A percentile compares a stretch with the other conserved stretches of the same genome.
Evolutionary conservation across 1,140 invertebrate genomes (phyloP).

Genomic region (Aradophagus sp.): DNA sequence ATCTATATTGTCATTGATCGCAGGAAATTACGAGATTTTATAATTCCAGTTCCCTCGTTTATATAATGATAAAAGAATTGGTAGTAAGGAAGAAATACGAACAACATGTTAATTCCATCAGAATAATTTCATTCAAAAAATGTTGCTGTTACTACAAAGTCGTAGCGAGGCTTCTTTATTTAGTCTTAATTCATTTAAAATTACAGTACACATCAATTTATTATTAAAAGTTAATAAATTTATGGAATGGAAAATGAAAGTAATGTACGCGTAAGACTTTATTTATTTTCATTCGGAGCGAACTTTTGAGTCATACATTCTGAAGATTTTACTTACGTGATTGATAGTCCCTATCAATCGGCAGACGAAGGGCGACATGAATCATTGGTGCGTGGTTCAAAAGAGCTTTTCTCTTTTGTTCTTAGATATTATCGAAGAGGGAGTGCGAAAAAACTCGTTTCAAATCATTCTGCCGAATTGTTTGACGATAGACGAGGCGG

Average conservation of each 20-base stretch:
- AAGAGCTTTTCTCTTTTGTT: slow-evolving; percentile 47
- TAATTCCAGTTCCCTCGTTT: too few species aligned
- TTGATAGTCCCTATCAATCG: slow-evolving; percentile 64
- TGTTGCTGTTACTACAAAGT: too few species aligned
- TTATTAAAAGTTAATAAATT: too few species aligned
- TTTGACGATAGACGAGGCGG: slow-evolving; percentile 57
- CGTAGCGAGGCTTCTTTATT: too few species aligned
- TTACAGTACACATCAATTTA: too few species aligned
- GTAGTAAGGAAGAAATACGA: too few species aligned
- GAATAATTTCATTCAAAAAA: too few species aligned
- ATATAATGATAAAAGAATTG: too few species aligned
- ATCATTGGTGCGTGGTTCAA: slow-evolving; percentile 57
- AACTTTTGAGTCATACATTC: slow-evolving; percentile 18
- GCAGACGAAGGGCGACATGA: slow-evolving; percentile 62
- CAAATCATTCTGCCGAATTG: slow-evolving; percentile 48
- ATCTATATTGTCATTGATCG: slow-evolving; percentile 49
- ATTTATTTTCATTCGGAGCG: slow-evolving; percentile 11
- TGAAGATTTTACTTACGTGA: slow-evolving; percentile 55
- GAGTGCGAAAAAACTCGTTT: slow-evolving; percentile 45
- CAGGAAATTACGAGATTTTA: slow-evolving; percentile 38
- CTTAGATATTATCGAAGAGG: slow-evolving; percentile 25
- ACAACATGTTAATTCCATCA: too few species aligned
- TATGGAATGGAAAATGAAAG: slow-evolving; percentile 11
- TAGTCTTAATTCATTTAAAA: too few species aligned
- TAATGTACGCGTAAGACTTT: slow-evolving; percentile 25